phyloP scores from a whole-genome alignment of 1,140 invertebrate species.

The Lutraria rhynchaena region DNA sequence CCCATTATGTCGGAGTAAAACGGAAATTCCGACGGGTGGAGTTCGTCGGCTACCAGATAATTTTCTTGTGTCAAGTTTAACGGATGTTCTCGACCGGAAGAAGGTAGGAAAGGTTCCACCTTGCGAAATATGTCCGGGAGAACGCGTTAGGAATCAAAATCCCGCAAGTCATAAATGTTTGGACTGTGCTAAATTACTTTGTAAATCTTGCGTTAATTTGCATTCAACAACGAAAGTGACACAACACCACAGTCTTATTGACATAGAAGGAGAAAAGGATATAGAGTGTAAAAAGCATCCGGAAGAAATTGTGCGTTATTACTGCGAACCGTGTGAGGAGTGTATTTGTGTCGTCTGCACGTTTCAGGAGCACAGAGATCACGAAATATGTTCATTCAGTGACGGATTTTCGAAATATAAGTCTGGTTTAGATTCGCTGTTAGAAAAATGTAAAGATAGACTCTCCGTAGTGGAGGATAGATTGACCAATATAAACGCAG shows the following conservation, averaged over 20 bases:
- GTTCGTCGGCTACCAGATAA: conserved; percentile 81
- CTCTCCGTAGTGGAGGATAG: conserved; percentile 66
- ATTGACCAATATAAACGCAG: conserved; percentile 76
- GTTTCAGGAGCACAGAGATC: conserved; percentile 81
- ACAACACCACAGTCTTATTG: conserved; percentile 80
- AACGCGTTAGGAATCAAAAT: conserved; percentile 64
- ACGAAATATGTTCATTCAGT: conserved; percentile 81
- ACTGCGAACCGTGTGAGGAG: conserved; percentile 81
- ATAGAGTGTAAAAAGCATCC: conserved; percentile 81
- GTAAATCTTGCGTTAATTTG: conserved; percentile 79
- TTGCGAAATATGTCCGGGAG: conserved; percentile 80
- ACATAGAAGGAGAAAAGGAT: conserved; percentile 81
- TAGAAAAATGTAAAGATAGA: conserved; percentile 71
- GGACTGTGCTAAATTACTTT: conserved; percentile 81
- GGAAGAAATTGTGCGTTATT: conserved; percentile 81
- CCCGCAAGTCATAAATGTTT: conserved; percentile 81
- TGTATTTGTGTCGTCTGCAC: conserved; percentile 82
- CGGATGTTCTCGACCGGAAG: conserved; percentile 76
- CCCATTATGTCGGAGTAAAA: conserved; percentile 81
- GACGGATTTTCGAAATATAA: conserved; percentile 79
- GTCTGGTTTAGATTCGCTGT: conserved; percentile 70
- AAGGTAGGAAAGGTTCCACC: conserved; percentile 70
- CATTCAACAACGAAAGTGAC: conserved; percentile 81
- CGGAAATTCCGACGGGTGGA: conserved; percentile 81
- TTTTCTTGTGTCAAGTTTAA: conserved; percentile 80